A percentile compares a stretch with the other conserved stretches of the same genome.
phyloP scores from a whole-genome alignment of 2,888 invertebrate species.

The Cheilosia soror region DNA sequence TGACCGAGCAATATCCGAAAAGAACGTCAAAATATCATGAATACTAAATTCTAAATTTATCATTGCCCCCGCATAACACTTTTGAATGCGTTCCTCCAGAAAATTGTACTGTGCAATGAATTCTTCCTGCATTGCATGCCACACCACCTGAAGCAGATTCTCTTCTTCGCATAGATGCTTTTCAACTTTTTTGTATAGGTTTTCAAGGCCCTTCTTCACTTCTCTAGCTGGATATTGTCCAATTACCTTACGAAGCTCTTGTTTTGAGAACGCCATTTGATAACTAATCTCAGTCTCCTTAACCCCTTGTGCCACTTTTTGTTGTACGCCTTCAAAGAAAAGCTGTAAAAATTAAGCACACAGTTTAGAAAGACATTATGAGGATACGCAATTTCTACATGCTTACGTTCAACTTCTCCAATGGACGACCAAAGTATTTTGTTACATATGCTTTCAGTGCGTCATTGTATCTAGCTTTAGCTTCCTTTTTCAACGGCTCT shows the following conservation, averaged over 20 bases:
- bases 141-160: slow-evolving; percentile 96
- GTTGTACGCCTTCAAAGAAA: slow-evolving; percentile 98
- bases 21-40: slow-evolving; percentile 97
- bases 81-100: slow-evolving; percentile 95
- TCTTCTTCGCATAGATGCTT: slow-evolving; percentile 98
- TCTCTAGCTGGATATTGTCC: slow-evolving; percentile 96
- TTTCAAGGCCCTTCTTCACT: slow-evolving; percentile 96
- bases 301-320: slow-evolving; percentile 95
- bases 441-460: slow-evolving; percentile 96
- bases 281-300: slow-evolving; percentile 99
- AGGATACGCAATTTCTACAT: not conserved
- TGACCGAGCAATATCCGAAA: slow-evolving; percentile 98
- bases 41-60: slow-evolving; percentile 97
- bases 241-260: slow-evolving; percentile 97
- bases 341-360: slow-evolving; percentile 85
- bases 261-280: slow-evolving; percentile 98
- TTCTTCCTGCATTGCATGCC: slow-evolving; percentile 99
- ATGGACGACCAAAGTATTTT: slow-evolving; percentile 96
- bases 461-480: slow-evolving; percentile 95
- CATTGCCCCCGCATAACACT: slow-evolving; percentile 98
- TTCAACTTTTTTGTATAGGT: slow-evolving; percentile 97
- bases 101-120: slow-evolving; percentile 98
- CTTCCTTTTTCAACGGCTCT: slow-evolving; percentile 94
- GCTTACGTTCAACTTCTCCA: slow-evolving; percentile 94
- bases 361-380: not conserved